A percentile compares a stretch with the other conserved stretches of the same genome.
Conservation (phyloP, 2,113 vertebrate species). For the Zosterops pallidus region DNA sequence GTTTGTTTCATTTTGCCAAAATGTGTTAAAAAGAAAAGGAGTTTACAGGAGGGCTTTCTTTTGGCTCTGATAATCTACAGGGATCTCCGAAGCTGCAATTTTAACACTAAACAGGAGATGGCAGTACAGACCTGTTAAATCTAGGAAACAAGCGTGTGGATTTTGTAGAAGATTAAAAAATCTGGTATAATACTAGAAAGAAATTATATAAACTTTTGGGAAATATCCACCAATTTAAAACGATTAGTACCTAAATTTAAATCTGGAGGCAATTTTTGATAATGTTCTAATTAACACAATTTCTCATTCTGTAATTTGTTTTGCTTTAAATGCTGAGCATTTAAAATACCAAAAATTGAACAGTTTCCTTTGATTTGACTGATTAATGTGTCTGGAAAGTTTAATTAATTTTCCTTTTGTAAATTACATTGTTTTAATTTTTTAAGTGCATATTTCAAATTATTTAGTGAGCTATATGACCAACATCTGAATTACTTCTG, state of each 20-base stretch:
- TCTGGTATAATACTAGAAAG: not conserved
- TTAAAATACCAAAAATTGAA: not conserved
- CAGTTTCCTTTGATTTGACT: not conserved
- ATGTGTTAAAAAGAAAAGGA: not conserved
- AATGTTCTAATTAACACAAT: not conserved
- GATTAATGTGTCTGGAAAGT: not conserved
- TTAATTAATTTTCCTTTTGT: not conserved
- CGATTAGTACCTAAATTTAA: not conserved
- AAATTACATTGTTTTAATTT: not conserved
- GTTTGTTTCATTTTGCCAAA: not conserved
- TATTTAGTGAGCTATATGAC: not conserved
- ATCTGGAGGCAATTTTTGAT: not conserved
- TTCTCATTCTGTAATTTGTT: not conserved
- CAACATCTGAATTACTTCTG: not conserved
- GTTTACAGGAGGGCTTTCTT: not conserved
- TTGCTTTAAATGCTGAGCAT: not conserved
- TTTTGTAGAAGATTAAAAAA: not conserved
- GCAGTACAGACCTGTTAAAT: not conserved
- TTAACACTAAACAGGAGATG: not conserved
- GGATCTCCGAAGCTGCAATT: not conserved
- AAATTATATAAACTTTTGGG: not conserved
- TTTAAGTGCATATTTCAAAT: not conserved
- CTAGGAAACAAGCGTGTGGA: rapidly evolving
- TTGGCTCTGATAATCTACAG: not conserved
- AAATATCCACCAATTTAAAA: not conserved